Conservation (phyloP, 2,888 invertebrate species). For the Ormyrus pomaceus region DNA sequence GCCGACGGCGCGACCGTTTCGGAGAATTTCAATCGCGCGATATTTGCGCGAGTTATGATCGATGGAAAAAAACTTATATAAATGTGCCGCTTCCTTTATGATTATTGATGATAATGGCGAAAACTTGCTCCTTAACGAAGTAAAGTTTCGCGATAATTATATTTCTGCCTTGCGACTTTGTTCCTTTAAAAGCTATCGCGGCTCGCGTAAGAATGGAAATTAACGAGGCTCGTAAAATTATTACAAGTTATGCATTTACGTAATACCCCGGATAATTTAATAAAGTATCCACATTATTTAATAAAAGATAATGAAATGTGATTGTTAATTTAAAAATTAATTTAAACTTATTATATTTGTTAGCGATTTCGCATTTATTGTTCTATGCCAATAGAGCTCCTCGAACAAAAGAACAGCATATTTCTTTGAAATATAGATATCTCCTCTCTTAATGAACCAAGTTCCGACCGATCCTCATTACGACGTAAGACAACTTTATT, state of each 20-base stretch:
- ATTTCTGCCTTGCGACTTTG: slow-evolving; percentile 1
- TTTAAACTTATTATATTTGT: too few species aligned
- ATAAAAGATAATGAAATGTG: not conserved
- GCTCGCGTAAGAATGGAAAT: slow-evolving; percentile 1
- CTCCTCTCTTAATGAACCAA: slow-evolving; percentile 37
- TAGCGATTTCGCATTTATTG: not conserved
- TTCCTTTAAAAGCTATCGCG: slow-evolving; percentile 15
- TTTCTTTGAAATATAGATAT: slow-evolving; percentile 27
- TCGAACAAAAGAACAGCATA: slow-evolving; percentile 5
- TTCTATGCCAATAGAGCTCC: slow-evolving; percentile 1
- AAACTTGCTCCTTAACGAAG: slow-evolving; percentile 20
- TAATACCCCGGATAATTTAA: too few species aligned
- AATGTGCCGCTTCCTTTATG: slow-evolving; percentile 11
- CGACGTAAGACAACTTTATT: slow-evolving; percentile 51
- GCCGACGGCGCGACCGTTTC: slow-evolving; percentile 11
- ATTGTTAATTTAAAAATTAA: not conserved
- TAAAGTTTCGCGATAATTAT: slow-evolving; percentile 32
- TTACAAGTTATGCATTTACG: not conserved
- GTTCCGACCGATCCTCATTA: slow-evolving; percentile 45
- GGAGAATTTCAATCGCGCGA: slow-evolving; percentile 33
- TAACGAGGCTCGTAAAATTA: slow-evolving; percentile 15
- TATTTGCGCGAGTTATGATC: slow-evolving; percentile 15
- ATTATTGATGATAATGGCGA: slow-evolving; percentile 26
- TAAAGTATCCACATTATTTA: too few species aligned
- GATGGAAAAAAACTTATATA: slow-evolving; percentile 5